Evolutionary conservation across 2,113 vertebrate species (phyloP).

Genomic region (Toxotes chatareus): DNA sequence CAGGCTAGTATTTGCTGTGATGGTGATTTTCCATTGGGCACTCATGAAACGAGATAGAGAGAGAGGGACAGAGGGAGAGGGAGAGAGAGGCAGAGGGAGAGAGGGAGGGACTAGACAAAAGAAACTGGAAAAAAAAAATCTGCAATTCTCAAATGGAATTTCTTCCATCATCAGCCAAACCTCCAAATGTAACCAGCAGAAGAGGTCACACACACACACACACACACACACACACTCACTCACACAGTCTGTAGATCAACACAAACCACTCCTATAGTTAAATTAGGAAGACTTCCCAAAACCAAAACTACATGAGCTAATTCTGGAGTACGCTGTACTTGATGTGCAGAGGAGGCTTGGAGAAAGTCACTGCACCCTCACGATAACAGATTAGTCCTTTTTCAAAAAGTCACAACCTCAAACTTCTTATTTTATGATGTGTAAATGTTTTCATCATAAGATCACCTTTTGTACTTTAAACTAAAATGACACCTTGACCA

Average conservation of each 20-base stretch:
- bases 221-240: slow-evolving; percentile 12
- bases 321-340: slow-evolving; percentile 6
- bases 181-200: slow-evolving; percentile 72
- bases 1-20: slow-evolving; percentile 71
- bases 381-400: not conserved
- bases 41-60: slow-evolving; percentile 48
- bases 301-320: slow-evolving; percentile 21
- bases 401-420: not conserved
- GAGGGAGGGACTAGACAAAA: slow-evolving; percentile 81
- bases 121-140: slow-evolving; percentile 78
- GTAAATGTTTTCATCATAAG: not conserved
- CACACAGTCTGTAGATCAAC: slow-evolving; percentile 6
- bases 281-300: slow-evolving; percentile 39
- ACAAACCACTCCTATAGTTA: slow-evolving; percentile 22
- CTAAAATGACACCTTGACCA: not conserved
- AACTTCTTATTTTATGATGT: not conserved
- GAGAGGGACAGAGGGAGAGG: slow-evolving; percentile 23
- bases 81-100: slow-evolving; percentile 28
- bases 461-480: not conserved
- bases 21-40: slow-evolving; percentile 83
- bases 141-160: slow-evolving; percentile 84
- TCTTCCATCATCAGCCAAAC: slow-evolving; percentile 82
- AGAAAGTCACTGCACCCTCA: not conserved
- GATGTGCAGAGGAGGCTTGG: not conserved
- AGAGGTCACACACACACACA: slow-evolving; percentile 37